Evolutionary conservation across 2,888 invertebrate species (phyloP).

Genomic region (Caenorhabditis doughertyi): DNA sequence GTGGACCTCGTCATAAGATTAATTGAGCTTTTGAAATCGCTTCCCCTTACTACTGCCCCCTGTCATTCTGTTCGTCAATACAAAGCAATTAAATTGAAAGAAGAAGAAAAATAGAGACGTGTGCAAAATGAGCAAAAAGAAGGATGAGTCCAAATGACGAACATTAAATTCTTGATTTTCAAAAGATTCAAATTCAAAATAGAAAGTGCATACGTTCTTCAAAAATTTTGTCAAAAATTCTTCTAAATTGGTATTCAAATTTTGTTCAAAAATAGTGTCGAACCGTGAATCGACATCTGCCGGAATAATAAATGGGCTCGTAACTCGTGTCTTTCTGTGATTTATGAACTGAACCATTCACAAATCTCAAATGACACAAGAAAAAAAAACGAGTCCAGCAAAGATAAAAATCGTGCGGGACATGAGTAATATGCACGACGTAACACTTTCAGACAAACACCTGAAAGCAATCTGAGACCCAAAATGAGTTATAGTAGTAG

Average conservation of each 20-base stretch:
- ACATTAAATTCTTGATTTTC: neutral
- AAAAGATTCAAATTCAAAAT: neutral
- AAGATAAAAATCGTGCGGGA: neutral
- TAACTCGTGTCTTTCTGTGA: neutral
- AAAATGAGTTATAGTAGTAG: no score
- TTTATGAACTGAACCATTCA: neutral
- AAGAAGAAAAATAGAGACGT: neutral
- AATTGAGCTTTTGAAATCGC: constrained; percentile 13
- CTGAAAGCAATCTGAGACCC: no score
- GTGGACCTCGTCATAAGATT: constrained; percentile 30
- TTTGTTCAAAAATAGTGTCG: neutral
- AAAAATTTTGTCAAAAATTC: neutral
- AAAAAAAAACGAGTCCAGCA: no score
- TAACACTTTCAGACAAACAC: no score
- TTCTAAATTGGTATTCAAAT: neutral
- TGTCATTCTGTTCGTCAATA: constrained; percentile 36
- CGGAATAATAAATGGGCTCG: neutral
- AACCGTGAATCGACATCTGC: neutral
- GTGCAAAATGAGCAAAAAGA: constrained; percentile 23
- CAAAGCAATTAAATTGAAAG: constrained; percentile 4
- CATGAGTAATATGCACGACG: no score
- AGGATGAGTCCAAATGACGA: constrained; percentile 13
- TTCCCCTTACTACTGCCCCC: constrained; percentile 17
- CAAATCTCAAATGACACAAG: neutral
- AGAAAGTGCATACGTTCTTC: neutral